These are phyloP conservation scores for Cryptotis parvus DNA, from an alignment of 2,113 vertebrate species.

Conservation along the genomic window DNA sequence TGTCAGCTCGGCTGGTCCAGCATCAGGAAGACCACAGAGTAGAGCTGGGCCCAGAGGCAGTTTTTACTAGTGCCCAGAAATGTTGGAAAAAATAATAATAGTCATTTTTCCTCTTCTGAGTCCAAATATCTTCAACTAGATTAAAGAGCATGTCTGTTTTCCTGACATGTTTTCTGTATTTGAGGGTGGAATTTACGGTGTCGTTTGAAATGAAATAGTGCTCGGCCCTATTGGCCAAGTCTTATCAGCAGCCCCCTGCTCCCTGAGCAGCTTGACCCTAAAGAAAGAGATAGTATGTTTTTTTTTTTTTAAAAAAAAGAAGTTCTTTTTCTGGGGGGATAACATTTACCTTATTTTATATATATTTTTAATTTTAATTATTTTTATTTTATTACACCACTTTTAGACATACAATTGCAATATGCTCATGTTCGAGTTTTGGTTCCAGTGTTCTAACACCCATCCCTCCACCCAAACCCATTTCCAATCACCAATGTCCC, in stretches of 20 bases:
- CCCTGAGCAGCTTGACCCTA: too few relatives aligned
- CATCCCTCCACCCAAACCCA: too few relatives aligned
- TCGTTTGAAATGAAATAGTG: constrained; percentile 22
- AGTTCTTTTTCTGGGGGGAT: too few relatives aligned
- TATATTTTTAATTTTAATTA: too few relatives aligned
- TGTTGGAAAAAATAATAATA: background rate
- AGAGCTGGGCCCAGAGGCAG: background rate
- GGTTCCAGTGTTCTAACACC: too few relatives aligned
- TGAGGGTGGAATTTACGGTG: background rate
- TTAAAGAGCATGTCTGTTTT: background rate
- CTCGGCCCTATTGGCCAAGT: too few relatives aligned
- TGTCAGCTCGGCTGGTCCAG: background rate
- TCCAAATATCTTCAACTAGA: constrained; percentile 34
- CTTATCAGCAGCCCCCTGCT: too few relatives aligned
- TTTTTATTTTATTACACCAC: too few relatives aligned
- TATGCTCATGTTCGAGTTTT: too few relatives aligned
- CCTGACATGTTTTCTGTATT: background rate
- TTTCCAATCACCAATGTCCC: too few relatives aligned
- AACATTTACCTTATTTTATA: too few relatives aligned
- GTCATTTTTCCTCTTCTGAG: background rate
- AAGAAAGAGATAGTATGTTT: background rate
- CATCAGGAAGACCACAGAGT: background rate
- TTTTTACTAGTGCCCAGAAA: background rate
- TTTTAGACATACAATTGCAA: too few relatives aligned
- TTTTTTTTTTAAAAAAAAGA: constrained; percentile 35